Evolutionary conservation across 2,888 invertebrate species (phyloP).

Genomic region (Nemoura dubitans): DNA sequence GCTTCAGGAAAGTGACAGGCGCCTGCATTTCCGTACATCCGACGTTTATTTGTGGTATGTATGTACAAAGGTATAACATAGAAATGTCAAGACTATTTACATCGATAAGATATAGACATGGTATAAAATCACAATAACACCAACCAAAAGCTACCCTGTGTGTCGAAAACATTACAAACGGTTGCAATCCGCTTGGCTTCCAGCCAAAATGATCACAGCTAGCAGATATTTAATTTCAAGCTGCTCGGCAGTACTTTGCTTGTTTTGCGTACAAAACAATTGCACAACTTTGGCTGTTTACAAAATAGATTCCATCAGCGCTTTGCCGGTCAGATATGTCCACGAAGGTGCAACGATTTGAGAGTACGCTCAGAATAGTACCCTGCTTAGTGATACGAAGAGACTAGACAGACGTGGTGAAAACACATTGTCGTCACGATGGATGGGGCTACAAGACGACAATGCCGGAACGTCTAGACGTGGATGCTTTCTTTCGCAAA

Average conservation of each 20-base stretch:
- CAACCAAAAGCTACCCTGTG: neutral
- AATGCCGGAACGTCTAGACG: neutral
- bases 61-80: slow-evolving; percentile 1
- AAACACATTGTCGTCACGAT: neutral
- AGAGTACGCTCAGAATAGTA: neutral
- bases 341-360: neutral
- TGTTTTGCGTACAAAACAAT: too few species aligned
- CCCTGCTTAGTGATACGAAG: neutral
- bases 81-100: slow-evolving; percentile 5
- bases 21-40: neutral
- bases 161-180: slow-evolving; percentile 4
- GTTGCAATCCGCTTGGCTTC: neutral
- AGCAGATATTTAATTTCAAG: neutral
- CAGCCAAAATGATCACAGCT: neutral
- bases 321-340: neutral
- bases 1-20: neutral
- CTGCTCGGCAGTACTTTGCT: neutral
- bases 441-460: neutral
- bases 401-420: neutral
- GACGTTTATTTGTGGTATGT: neutral
- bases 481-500: neutral
- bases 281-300: neutral
- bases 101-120: neutral
- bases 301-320: neutral
- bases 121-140: neutral